Base-by-base conservation (phyloP, 2,888 invertebrate genomes). In the Cryptus armator region DNA sequence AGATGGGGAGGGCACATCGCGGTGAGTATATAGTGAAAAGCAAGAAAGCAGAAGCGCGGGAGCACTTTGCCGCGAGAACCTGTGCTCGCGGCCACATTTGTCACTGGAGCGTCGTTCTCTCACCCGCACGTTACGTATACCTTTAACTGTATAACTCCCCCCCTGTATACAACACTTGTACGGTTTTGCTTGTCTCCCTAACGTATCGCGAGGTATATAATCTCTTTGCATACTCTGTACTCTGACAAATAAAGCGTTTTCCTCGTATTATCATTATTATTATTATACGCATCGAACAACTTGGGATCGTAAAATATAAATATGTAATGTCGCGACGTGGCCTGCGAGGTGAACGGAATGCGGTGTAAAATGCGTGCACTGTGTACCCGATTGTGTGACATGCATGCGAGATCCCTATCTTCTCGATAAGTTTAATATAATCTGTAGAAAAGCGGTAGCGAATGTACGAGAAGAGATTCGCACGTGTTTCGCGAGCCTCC, bases 81-180 rank as follows among this genome's bases (percentile, higher is more conserved):
- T 77, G 84, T 72, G 59, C 76, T 74, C 72, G 77, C 72, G 77
- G 72, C 46, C 84, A 81, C 84, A 81, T 81, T 84, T 84, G 81
- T 84, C 81, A 81, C 75, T 64, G 81, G 62, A 72, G 67, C 71
- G 56, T 67, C 81, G 29, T 64, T 70, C 64, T 12, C 7, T 53
- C 51, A 32, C 59, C 44, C 37, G 51, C 59, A 44, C 56, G 53
- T 72, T 72, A 44, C 44, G 14, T 24, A 44, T 51, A 12, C 79
- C 37, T 29, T 46, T 51, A 43, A 9, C 24, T 74, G 24, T 32
- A 59, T 44, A 29, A 37, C 37, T 37, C 7, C 37, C 59, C 59
- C 46, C 43, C 53, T n/a, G 44, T 59, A 37, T 14, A 19, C 7
- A 24, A 12, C 10, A 10, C 19, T 14, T 19, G 16, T 76, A 51